Evolutionary conservation across 2,888 invertebrate species (phyloP).

Genomic region (Atethmia centrago): DNA sequence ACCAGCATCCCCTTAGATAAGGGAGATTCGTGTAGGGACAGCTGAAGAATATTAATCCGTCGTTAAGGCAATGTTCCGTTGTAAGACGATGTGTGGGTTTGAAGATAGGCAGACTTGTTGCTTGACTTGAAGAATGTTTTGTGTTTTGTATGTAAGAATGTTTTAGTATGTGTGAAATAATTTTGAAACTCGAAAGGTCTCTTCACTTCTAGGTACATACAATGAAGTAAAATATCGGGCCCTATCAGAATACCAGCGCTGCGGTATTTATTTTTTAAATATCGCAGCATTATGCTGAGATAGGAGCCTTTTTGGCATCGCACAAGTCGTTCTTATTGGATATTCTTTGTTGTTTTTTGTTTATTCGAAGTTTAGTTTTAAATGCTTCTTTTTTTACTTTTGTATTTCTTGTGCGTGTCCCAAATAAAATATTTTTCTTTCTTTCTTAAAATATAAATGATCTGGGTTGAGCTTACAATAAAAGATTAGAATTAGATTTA

Average conservation of each 20-base stretch:
- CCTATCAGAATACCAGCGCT: too few species aligned
- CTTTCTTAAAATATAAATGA: not conserved
- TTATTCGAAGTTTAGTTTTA: too few species aligned
- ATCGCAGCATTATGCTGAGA: too few species aligned
- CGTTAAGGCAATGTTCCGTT: slow-evolving; percentile 24
- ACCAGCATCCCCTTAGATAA: slow-evolving; percentile 53
- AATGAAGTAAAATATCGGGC: not conserved
- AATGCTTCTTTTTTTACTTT: too few species aligned
- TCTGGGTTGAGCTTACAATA: not conserved
- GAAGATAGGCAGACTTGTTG: slow-evolving; percentile 42
- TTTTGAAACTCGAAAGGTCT: not conserved
- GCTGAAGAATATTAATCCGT: slow-evolving; percentile 59
- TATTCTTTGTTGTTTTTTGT: too few species aligned
- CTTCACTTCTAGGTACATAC: not conserved
- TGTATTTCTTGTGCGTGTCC: too few species aligned
- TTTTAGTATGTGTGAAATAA: too few species aligned
- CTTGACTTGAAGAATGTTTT: not conserved
- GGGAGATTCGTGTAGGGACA: slow-evolving; percentile 34
- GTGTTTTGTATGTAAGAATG: not conserved
- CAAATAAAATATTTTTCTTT: too few species aligned
- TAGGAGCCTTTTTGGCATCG: too few species aligned
- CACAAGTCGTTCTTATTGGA: too few species aligned
- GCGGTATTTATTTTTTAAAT: too few species aligned
- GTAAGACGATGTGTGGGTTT: slow-evolving; percentile 31
- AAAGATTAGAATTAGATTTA: too few species aligned